Percentiles rank a stretch among this genome's conserved stretches.
These are phyloP conservation scores for Serrognathus titanus DNA, from an alignment of 2,888 invertebrate species.

Conservation along the genomic window DNA sequence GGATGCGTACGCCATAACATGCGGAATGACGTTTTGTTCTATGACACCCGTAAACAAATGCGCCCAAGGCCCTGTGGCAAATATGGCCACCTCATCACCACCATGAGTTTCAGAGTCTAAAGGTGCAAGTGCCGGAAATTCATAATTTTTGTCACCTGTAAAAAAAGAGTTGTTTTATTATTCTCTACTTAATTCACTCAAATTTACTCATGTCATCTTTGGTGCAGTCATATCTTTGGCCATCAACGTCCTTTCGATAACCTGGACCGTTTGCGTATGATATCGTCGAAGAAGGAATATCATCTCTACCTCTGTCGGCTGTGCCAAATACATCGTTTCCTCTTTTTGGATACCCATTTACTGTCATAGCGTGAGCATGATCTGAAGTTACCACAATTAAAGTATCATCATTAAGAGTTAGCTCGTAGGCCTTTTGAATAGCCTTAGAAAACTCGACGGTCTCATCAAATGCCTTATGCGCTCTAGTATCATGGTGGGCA, in stretches of 20 bases:
- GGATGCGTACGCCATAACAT: slow-evolving; percentile 69
- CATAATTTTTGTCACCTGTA: slow-evolving; percentile 51
- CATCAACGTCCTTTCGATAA: slow-evolving; percentile 44
- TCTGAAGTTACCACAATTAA: slow-evolving; percentile 76
- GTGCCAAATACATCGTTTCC: slow-evolving; percentile 58
- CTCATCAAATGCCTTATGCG: slow-evolving; percentile 71
- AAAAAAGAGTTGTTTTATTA: neutral
- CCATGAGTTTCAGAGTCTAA: slow-evolving; percentile 66
- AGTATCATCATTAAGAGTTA: slow-evolving; percentile 65
- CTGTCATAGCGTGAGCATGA: slow-evolving; percentile 74
- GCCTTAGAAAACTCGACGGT: slow-evolving; percentile 66
- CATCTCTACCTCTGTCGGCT: slow-evolving; percentile 51
- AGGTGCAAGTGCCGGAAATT: slow-evolving; percentile 62
- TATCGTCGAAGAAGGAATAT: slow-evolving; percentile 64
- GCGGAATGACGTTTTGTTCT: slow-evolving; percentile 76
- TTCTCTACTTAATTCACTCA: slow-evolving; percentile 12
- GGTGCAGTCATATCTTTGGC: slow-evolving; percentile 53
- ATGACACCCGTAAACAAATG: slow-evolving; percentile 76
- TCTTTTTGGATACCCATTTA: slow-evolving; percentile 69
- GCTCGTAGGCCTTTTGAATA: slow-evolving; percentile 58
- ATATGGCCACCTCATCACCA: slow-evolving; percentile 73
- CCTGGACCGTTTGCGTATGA: slow-evolving; percentile 76
- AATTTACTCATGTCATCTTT: slow-evolving; percentile 48
- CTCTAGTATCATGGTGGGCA: slow-evolving; percentile 69
- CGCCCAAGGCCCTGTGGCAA: slow-evolving; percentile 73